Percentiles rank a stretch among this genome's conserved stretches.
These are phyloP conservation scores for Otus sunia DNA, from an alignment of 2,113 vertebrate species.

Conservation along the genomic window DNA sequence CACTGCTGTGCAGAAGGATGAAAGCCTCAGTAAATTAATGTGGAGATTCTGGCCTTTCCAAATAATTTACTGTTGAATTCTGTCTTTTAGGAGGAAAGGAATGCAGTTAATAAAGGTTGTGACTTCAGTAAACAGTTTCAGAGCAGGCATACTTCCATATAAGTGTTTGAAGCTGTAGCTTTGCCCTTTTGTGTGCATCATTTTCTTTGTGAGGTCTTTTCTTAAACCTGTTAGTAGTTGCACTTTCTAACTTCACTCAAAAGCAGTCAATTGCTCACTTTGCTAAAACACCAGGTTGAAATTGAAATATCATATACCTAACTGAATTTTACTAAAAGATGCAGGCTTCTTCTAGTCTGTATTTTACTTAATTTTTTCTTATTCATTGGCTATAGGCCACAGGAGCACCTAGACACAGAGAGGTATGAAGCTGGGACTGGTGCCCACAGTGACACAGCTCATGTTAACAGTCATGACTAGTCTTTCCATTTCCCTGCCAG, in stretches of 20 bases:
- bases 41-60: conserved; percentile 59
- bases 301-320: neutral
- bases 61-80: conserved; percentile 68
- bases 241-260: neutral
- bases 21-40: conserved; percentile 67
- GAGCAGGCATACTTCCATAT: neutral
- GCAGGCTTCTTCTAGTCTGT: neutral
- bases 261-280: neutral
- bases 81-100: conserved; percentile 52
- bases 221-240: conserved; percentile 50
- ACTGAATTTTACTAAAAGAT: neutral
- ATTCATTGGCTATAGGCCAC: neutral
- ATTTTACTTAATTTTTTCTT: neutral
- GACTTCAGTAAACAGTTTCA: conserved; percentile 53
- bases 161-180: conserved; percentile 26
- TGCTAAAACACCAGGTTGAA: neutral
- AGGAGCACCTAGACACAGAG: neutral
- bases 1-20: conserved; percentile 41
- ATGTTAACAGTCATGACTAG: neutral
- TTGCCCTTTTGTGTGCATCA: conserved; percentile 10
- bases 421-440: neutral
- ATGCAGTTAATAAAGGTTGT: conserved; percentile 62
- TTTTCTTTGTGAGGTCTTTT: conserved; percentile 6
- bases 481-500: neutral
- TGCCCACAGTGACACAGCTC: neutral